Conservation (phyloP, 1,140 invertebrate species). For the Apis cerana region DNA sequence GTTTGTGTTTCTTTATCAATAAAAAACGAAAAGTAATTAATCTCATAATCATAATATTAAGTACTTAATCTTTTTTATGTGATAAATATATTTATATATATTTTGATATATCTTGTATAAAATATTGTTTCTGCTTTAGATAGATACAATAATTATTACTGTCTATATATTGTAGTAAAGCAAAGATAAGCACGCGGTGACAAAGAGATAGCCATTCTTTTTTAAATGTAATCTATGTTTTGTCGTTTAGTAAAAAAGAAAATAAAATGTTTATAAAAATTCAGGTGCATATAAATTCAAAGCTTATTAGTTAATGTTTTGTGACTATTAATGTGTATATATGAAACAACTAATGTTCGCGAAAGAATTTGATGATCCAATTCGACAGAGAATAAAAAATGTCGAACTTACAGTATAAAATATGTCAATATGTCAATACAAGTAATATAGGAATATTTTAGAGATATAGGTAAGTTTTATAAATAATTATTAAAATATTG, state of each 20-base stretch:
- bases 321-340: not conserved
- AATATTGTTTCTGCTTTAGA: not conserved
- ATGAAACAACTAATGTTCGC: not conserved
- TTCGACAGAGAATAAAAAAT: slow-evolving; percentile 13
- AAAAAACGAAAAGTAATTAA: slow-evolving; percentile 3
- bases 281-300: not conserved
- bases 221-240: not conserved
- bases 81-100: no score
- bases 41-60: not conserved
- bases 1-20: slow-evolving; percentile 16
- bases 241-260: not conserved
- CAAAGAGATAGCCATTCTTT: not conserved
- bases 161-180: not conserved
- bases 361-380: slow-evolving; percentile 3
- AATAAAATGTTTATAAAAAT: slow-evolving; percentile 12
- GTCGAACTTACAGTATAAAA: slow-evolving; percentile 15
- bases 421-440: slow-evolving; percentile 21
- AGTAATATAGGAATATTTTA: slow-evolving; percentile 9
- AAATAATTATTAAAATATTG: not conserved
- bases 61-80: not conserved
- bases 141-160: not conserved
- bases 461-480: not conserved
- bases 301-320: not conserved
- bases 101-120: not conserved
- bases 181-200: not conserved